Evolutionary conservation across 2,797 vertebrate species (phyloP).

Genomic region (Sebastes minor): DNA sequence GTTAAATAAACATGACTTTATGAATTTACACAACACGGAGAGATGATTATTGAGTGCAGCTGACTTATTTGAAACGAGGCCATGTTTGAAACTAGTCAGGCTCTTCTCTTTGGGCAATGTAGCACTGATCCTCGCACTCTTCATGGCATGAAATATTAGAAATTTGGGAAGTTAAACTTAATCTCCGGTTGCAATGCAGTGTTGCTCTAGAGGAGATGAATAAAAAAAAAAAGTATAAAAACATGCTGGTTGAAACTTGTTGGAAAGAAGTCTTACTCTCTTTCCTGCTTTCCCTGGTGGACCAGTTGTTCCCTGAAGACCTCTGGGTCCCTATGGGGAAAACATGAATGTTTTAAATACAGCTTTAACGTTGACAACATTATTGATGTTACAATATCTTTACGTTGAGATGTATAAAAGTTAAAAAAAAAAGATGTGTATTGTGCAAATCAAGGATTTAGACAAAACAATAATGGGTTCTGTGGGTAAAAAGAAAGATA

Average conservation of each 20-base stretch:
- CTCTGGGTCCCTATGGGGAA: conserved; percentile 91
- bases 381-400: not conserved
- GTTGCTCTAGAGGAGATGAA: not conserved
- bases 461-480: not conserved
- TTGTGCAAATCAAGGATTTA: not conserved
- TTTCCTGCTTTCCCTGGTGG: conserved; percentile 91
- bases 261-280: conserved; percentile 82
- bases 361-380: not conserved
- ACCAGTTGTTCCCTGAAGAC: conserved; percentile 90
- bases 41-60: conserved; percentile 43
- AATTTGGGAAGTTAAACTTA: conserved; percentile 1
- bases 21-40: conserved; percentile 22
- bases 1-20: conserved; percentile 54
- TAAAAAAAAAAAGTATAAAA: not conserved
- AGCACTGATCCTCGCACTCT: not conserved
- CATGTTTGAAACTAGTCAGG: conserved; percentile 31
- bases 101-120: not conserved
- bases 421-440: not conserved
- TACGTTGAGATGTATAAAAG: not conserved
- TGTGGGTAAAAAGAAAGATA: not conserved
- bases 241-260: not conserved
- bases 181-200: not conserved
- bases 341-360: not conserved
- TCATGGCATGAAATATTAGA: conserved; percentile 13
- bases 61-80: conserved; percentile 41